Percentiles rank a stretch among this genome's conserved stretches.
Evolutionary conservation across 2,797 vertebrate genomes (phyloP).

Genomic region (Eulemur coronatus): DNA sequence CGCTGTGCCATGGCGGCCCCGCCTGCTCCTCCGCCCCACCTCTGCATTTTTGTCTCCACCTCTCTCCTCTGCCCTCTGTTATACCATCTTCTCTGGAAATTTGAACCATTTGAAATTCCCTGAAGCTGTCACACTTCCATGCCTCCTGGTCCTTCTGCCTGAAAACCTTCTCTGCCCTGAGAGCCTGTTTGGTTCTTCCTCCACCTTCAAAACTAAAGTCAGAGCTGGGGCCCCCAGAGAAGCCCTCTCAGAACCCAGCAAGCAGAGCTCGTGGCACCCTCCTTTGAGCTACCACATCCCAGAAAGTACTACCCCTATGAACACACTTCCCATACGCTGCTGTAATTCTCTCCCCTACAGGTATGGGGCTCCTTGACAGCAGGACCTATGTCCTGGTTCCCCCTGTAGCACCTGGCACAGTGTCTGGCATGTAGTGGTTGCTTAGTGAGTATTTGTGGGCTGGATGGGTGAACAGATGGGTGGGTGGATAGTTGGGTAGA

Average conservation of each 20-base stretch:
- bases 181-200: not conserved
- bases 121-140: not conserved
- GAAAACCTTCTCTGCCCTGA: not conserved
- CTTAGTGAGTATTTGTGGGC: not conserved
- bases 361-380: not conserved
- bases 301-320: not conserved
- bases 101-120: not conserved
- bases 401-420: not conserved
- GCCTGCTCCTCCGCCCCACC: not conserved
- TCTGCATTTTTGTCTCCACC: not conserved
- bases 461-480: not conserved
- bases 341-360: not conserved
- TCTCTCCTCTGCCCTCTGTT: not conserved
- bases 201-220: not conserved
- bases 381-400: not conserved
- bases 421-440: not conserved
- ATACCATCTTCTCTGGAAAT: not conserved
- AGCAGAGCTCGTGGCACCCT: not conserved
- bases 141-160: not conserved
- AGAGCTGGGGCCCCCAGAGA: not conserved
- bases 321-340: not conserved
- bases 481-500: not conserved
- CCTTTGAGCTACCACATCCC: not conserved
- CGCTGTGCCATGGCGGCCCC: not conserved
- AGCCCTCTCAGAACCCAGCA: not conserved